These are phyloP conservation scores for Empis stercorea DNA, from an alignment of 2,888 invertebrate species.

Conservation along the genomic window DNA sequence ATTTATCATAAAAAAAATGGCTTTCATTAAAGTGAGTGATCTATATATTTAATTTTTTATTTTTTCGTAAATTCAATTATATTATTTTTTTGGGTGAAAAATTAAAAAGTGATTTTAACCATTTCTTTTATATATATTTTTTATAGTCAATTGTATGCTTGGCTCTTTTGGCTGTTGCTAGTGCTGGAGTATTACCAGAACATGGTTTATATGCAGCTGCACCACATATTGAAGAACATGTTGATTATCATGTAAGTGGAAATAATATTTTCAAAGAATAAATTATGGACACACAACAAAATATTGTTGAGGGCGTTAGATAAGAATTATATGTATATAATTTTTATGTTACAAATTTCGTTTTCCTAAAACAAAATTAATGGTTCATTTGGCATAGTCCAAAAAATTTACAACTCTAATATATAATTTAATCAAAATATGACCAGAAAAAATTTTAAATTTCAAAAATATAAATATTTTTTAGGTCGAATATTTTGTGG, in stretches of 20 bases:
- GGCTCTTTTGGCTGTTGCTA: slow-evolving; percentile 33
- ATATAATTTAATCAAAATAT: too few relatives aligned
- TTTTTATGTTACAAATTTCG: too few relatives aligned
- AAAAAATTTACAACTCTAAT: too few relatives aligned
- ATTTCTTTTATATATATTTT: slow-evolving; percentile 5
- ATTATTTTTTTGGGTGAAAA: not conserved
- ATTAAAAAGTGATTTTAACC: not conserved
- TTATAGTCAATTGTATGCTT: slow-evolving; percentile 33
- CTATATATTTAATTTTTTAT: not conserved
- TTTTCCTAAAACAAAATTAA: too few relatives aligned
- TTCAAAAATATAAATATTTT: too few relatives aligned
- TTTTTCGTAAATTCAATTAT: not conserved
- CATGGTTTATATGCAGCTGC: slow-evolving; percentile 20
- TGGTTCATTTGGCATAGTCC: too few relatives aligned
- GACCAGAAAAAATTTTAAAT: too few relatives aligned
- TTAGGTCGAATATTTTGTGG: too few relatives aligned
- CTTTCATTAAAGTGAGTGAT: slow-evolving; percentile 37
- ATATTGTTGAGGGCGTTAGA: too few relatives aligned
- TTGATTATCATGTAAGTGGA: slow-evolving; percentile 34
- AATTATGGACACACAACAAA: too few relatives aligned
- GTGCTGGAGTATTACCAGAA: slow-evolving; percentile 33
- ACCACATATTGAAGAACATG: slow-evolving; percentile 24
- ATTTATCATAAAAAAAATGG: slow-evolving; percentile 25
- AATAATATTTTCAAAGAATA: not conserved
- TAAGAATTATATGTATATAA: too few relatives aligned